These are phyloP conservation scores for Herminia tarsipennalis DNA, from an alignment of 2,888 invertebrate genomes.

Conservation along the genomic window DNA sequence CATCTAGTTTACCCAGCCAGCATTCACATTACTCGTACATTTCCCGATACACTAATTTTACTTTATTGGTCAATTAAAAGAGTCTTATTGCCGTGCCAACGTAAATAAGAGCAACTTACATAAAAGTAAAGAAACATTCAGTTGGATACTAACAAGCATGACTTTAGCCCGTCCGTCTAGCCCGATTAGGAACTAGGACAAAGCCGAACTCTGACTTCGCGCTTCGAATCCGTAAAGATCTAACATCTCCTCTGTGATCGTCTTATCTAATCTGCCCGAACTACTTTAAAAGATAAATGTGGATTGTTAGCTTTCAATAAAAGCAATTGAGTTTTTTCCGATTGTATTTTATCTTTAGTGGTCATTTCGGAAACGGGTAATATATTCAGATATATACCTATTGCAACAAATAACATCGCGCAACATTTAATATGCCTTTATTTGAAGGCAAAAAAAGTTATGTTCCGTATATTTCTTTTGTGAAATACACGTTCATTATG, in stretches of 20 bases:
- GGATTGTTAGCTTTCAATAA: conserved; percentile 64
- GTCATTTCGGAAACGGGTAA: background rate
- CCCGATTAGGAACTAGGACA: conserved; percentile 39
- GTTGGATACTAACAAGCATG: conserved; percentile 17
- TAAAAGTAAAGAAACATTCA: conserved; percentile 13
- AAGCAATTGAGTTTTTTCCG: conserved; percentile 59
- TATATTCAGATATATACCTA: no score
- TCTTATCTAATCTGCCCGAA: conserved; percentile 67
- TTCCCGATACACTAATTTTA: no score
- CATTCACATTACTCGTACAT: no score
- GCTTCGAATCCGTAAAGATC: conserved; percentile 64
- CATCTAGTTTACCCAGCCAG: no score
- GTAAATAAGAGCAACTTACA: no score
- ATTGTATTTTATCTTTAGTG: conserved; percentile 3
- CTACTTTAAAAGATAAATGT: conserved; percentile 71
- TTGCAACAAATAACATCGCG: background rate
- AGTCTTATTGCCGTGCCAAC: no score
- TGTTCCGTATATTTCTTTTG: conserved; percentile 23
- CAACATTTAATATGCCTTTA: background rate
- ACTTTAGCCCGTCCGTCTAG: conserved; percentile 28
- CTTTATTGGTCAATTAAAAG: no score
- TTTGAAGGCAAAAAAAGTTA: conserved; percentile 1
- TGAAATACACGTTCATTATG: conserved; percentile 50
- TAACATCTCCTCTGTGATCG: conserved; percentile 58
- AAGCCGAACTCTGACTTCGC: conserved; percentile 45